Base-by-base conservation (phyloP, 1,140 invertebrate genomes). In the Babylonia areolata region DNA sequence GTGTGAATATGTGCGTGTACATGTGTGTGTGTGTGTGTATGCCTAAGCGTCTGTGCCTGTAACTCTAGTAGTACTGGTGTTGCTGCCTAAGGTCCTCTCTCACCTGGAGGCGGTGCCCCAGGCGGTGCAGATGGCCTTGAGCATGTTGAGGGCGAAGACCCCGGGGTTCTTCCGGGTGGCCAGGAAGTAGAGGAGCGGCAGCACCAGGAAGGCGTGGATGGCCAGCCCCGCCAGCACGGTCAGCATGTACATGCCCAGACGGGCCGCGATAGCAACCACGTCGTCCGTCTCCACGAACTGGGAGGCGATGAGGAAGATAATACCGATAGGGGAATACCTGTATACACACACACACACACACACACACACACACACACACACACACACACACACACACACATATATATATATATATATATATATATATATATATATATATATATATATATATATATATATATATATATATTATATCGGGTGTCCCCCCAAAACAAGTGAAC, bases 201-300 rank as follows among this genome's bases (percentile, higher is more conserved):
- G 85, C 2, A 91, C 83, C n/a, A 94, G 88, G 80, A 93, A 81
- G n/a, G 91, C 92, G 87, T 94, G 94, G 5, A 94, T 91, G 6
- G 88, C 88, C 11, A 94, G 89, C 0, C 93, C 94, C 0, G 87
- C 85, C 37, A 94, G 77, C 1, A 94, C 93, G 0, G 93, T 93
- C 15, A 91, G 81, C 87, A 93, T 91, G 88, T 94, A 94, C 85
- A 91, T 90, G 0, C 91, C 92, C 0, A 94, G 86, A 83, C 91
- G 89, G 35, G 85, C 80, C 64, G 94, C 89, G 39, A 91, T 88
- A 5, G 86, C 86, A 0, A 23, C 88, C 31, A 91, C 89, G 85
- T 97, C 97, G 5, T 97, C 95, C 91, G 98, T 98, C 91, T 97
- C 97, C 90, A 99, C 95, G 81, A 99, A 96, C 93, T 99, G 98